Conservation (phyloP, 92 coral and sea anemone species). For the Phymanthus crucifer region DNA sequence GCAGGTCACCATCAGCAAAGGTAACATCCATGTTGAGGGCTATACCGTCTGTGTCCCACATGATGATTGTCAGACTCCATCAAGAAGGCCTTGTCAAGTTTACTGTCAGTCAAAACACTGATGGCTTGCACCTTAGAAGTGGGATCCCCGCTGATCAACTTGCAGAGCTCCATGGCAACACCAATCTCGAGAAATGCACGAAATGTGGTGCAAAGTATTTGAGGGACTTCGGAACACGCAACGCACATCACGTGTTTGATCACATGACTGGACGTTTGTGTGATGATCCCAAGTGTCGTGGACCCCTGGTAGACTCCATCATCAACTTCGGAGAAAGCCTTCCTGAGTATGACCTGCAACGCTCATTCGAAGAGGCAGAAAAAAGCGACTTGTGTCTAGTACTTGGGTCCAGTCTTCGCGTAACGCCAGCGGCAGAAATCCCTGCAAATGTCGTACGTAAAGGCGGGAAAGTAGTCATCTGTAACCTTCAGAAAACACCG, state of each 20-base stretch:
- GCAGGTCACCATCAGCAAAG: slow-evolving; percentile 23
- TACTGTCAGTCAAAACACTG: slow-evolving; percentile 73
- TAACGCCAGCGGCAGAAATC: too few relatives aligned
- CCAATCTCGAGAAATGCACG: slow-evolving; percentile 62
- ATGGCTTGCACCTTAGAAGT: slow-evolving; percentile 73
- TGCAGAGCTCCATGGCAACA: slow-evolving; percentile 80
- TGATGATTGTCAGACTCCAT: slow-evolving; percentile 65
- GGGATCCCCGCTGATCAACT: slow-evolving; percentile 64
- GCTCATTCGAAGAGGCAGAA: slow-evolving; percentile 41
- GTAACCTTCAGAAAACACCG: too few relatives aligned
- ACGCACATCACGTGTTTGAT: slow-evolving; percentile 47
- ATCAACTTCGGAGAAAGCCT: slow-evolving; percentile 72
- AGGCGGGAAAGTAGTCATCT: too few relatives aligned
- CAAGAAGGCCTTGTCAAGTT: slow-evolving; percentile 69
- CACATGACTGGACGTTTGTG: slow-evolving; percentile 61
- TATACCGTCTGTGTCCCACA: slow-evolving; percentile 63
- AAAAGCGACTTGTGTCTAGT: slow-evolving; percentile 71
- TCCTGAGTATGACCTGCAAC: slow-evolving; percentile 60
- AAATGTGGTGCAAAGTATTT: slow-evolving; percentile 62
- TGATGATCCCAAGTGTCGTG: slow-evolving; percentile 63
- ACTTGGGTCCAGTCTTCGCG: slow-evolving; percentile 76
- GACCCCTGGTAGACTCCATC: slow-evolving; percentile 70
- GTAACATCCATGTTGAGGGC: slow-evolving; percentile 45
- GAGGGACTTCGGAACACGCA: slow-evolving; percentile 75
- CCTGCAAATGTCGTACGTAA: too few relatives aligned